Evolutionary conservation across 2,888 invertebrate species (phyloP), one percentile per base, ranked within the genome.

Genomic region (Pterostichus niger): DNA sequence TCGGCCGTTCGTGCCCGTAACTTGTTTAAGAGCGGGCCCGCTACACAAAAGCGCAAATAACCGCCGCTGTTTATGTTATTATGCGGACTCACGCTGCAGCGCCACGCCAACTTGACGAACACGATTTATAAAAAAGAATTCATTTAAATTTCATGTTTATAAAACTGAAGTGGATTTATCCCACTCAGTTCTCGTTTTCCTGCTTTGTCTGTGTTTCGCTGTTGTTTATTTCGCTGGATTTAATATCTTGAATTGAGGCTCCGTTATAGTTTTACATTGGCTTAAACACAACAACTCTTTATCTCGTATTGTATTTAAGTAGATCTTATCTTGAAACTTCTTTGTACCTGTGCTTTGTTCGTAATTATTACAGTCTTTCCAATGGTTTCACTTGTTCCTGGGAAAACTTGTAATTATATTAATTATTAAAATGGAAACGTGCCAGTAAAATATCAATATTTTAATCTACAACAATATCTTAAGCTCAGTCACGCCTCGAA

Each of bases 361-460:
- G 49, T 49, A 49, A 49, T 49, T 49, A 49, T 49, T 49, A 10
- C 10, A 9, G 49, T 10, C n/a, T 49, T 49, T 46, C n/a, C 46
- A 9, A 46, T 11, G 46, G 11, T 46, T 49, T 49, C 10, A 49
- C 49, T 49, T 13, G n/a, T 9, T 9, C 0, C 49, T 24, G 11
- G 11, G 49, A 10, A 49, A 71, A 40, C 15, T 71, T 71, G 68
- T 71, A 71, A 71, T 71, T 71, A 71, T 71, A 44, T 71, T 17
- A 71, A 71, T 71, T 71, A 71, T 71, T 40, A 71, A 40, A 71
- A 71, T 71, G 68, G 68, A 71, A 71, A 71, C 68, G 44, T 71
- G 44, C 68, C 44, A 13, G 44, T 40, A 44, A 71, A 71, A 71
- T 71, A 71, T 44, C 44, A 71, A 71, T 71, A 71, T 44, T 71